Evolutionary conservation across 2,888 invertebrate species (phyloP).

Genomic region (Tenthredo amoena): DNA sequence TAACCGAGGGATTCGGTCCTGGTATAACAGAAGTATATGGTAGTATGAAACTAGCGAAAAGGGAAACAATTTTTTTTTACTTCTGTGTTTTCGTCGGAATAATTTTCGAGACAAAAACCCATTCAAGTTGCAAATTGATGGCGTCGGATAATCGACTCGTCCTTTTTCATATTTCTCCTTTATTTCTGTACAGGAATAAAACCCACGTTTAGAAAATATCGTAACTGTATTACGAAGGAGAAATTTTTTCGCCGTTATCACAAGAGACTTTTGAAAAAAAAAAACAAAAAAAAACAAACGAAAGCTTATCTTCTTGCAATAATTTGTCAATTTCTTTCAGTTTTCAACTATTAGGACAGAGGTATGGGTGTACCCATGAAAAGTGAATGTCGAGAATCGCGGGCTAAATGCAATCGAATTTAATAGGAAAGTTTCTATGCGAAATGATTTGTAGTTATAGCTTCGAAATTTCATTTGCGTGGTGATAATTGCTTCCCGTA

Average conservation of each 20-base stretch:
- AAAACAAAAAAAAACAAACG: neutral
- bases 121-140: constrained; percentile 13
- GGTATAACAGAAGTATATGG: neutral
- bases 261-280: neutral
- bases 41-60: neutral
- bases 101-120: neutral
- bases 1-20: neutral
- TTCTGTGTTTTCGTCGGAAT: neutral
- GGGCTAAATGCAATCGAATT: constrained; percentile 12
- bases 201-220: neutral
- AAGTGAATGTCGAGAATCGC: neutral
- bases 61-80: constrained; percentile 3
- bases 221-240: neutral
- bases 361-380: neutral
- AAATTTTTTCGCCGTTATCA: too few species aligned
- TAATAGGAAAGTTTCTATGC: neutral
- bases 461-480: constrained; percentile 43
- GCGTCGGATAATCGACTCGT: constrained; percentile 1
- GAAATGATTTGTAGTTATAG: constrained; percentile 38
- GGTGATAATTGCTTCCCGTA: constrained; percentile 46
- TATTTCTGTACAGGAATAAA: neutral
- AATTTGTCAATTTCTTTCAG: neutral
- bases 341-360: neutral
- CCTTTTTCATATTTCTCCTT: neutral
- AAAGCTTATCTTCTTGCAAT: neutral